Evolutionary conservation across 2,113 vertebrate species (phyloP).

Genomic region (Sebastes fasciatus): DNA sequence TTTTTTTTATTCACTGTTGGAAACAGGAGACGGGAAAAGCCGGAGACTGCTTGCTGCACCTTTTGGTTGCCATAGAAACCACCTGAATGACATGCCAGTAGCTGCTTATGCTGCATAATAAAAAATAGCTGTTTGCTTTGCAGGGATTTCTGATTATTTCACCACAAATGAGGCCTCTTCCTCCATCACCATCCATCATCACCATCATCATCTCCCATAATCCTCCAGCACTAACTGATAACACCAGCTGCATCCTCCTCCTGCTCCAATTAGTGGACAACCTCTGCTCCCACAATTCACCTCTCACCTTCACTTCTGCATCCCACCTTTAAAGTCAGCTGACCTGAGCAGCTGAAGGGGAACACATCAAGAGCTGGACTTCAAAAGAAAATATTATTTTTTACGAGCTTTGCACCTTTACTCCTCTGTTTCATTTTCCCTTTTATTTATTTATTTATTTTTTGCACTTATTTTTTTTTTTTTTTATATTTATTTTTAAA

Average conservation of each 20-base stretch:
- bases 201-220: conserved; percentile 23
- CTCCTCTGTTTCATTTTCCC: background rate
- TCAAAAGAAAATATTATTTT: too few relatives aligned
- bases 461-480: too few relatives aligned
- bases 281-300: background rate
- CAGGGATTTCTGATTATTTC: background rate
- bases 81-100: conserved; percentile 25
- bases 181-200: background rate
- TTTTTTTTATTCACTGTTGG: conserved; percentile 14
- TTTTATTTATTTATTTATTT: too few relatives aligned
- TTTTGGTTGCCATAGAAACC: conserved; percentile 71
- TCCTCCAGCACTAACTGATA: conserved; percentile 51
- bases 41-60: conserved; percentile 42
- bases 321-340: conserved; percentile 40
- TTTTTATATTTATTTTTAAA: too few relatives aligned
- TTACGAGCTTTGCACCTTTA: background rate
- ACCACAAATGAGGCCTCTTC: background rate
- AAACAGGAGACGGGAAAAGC: background rate
- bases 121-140: background rate
- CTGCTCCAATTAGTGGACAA: conserved; percentile 39
- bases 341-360: background rate
- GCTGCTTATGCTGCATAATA: conserved; percentile 6
- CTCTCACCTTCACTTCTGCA: background rate
- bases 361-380: too few relatives aligned
- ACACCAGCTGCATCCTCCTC: background rate